Base-by-base conservation (phyloP, 2,888 invertebrate genomes). In the Leucoma salicis region DNA sequence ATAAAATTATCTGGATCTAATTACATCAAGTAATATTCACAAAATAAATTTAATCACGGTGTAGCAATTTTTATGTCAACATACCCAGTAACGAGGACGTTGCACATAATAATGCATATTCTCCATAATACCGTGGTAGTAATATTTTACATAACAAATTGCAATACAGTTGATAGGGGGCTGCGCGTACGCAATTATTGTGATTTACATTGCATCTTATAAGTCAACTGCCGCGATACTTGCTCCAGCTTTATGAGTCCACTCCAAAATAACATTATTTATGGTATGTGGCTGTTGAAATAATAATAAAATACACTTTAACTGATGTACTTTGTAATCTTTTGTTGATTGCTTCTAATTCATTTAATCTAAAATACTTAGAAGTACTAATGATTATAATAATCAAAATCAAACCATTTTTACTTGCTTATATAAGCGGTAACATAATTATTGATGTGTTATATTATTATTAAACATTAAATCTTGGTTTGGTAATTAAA, bases 71-170 rank as follows among this genome's bases (percentile, higher is more conserved):
- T 51, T 40, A 40, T 27, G 5, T n/a, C 14, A 25, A 39, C 31
- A 45, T 33, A 53, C 35, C 33, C 44, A 57, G 31, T 48, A 36
- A 51, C 34, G 28, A 51, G 31, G 53, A 49, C 45, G 50, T 21
- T 46, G 47, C 31, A 45, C 41, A 55, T 55, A 46, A 57, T 53
- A 49, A 60, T 49, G 53, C 49, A 35, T 51, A 50, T 49, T 49
- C 39, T 43, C 53, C 53, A 57, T 57, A 53, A 50, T 52, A 50
- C 39, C 49, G 44, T 40, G 53, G 43, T 46, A 51, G 59, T 57
- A 56, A 57, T 53, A 57, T 46, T 70, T 75, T 74, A 66, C 63
- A 65, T 72, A 73, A 72, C 54, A 70, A 63, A 60, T 63, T 60
- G 63, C 58, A 59, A 48, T 55, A 49, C 53, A 59, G 49, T 59